These are phyloP conservation scores for Clarias macrocephalus DNA, from an alignment of 2,113 vertebrate species.

Conservation along the genomic window DNA sequence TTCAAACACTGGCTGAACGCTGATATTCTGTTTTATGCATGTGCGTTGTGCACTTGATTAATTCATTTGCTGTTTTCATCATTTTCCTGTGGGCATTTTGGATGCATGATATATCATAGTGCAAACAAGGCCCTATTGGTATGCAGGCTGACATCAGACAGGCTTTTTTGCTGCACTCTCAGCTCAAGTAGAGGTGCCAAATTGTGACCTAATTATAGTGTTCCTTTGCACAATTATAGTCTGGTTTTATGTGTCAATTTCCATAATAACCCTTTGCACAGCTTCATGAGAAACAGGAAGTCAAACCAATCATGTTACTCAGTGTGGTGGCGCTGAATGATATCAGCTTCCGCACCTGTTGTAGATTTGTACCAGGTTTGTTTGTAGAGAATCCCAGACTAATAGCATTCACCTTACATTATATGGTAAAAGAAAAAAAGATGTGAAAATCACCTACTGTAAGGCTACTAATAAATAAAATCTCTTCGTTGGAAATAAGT, in stretches of 20 bases:
- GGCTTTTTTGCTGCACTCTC: background rate
- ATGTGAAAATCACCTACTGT: background rate
- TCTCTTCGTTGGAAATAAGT: background rate
- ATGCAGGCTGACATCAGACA: background rate
- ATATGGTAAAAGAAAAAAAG: background rate
- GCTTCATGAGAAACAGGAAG: constrained; percentile 4
- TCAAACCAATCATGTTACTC: background rate
- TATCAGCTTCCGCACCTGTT: background rate
- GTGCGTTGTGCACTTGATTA: background rate
- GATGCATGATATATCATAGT: background rate
- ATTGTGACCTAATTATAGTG: background rate
- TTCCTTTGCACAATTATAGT: background rate
- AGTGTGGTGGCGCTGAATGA: background rate
- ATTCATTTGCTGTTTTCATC: background rate
- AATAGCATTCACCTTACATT: background rate
- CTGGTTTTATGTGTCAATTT: background rate
- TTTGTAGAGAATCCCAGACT: background rate
- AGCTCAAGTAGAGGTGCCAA: background rate
- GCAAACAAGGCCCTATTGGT: background rate
- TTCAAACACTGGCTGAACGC: background rate
- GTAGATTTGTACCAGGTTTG: background rate
- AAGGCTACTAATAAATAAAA: background rate
- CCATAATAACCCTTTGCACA: background rate
- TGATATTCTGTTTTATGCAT: background rate
- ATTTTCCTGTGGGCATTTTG: background rate